A percentile compares a stretch with the other conserved stretches of the same genome.
These are phyloP conservation scores for Portevinia maculata DNA, from an alignment of 2,888 invertebrate genomes.

Conservation along the genomic window DNA sequence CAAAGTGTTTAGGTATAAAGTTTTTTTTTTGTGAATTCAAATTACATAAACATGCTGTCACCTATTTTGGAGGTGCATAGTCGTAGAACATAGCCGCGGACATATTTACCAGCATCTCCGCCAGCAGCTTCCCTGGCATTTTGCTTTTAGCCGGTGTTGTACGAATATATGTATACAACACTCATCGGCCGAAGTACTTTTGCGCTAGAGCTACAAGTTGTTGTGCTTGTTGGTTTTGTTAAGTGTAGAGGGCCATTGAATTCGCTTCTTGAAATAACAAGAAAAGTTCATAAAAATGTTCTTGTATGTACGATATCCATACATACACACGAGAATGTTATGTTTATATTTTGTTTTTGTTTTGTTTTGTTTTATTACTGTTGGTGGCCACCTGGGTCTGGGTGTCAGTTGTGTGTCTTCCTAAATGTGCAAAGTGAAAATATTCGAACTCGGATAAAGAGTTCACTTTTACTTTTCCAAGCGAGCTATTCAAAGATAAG, in stretches of 20 bases:
- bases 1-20: constrained; percentile 34
- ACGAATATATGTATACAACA: constrained; percentile 1
- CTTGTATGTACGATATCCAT: constrained; percentile 22
- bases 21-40: constrained; percentile 38
- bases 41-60: constrained; percentile 65
- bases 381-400: constrained; percentile 1
- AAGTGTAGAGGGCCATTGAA: constrained; percentile 61
- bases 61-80: constrained; percentile 60
- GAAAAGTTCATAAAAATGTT: constrained; percentile 66
- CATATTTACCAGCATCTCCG: constrained; percentile 61
- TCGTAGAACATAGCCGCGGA: constrained; percentile 66
- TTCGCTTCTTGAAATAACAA: constrained; percentile 45
- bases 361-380: neutral
- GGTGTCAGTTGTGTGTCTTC: neutral
- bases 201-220: constrained; percentile 56
- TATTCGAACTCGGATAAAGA: constrained; percentile 3
- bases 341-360: constrained; percentile 14
- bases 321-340: constrained; percentile 14
- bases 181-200: constrained; percentile 51
- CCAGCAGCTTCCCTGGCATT: constrained; percentile 9
- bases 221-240: constrained; percentile 59
- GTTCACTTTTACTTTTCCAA: constrained; percentile 27
- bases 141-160: constrained; percentile 24
- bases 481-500: neutral
- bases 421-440: constrained; percentile 47